Conservation (phyloP, 53 echinoderm and acorn worm species). For the Luidia sarsii region DNA sequence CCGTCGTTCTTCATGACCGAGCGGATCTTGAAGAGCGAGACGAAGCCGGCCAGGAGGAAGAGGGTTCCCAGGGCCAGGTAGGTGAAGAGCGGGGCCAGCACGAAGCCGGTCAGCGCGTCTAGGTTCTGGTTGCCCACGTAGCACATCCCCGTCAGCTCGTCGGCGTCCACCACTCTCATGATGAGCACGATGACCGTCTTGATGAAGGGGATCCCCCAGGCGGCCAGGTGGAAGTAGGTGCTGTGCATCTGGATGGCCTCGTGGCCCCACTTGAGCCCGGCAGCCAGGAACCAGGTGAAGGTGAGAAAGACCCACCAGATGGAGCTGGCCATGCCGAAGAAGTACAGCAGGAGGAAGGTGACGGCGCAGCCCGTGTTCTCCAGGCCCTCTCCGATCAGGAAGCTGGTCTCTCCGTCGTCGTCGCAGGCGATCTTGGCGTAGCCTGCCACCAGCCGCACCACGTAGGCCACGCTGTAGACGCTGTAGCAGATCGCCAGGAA, state of each 20-base stretch:
- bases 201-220: conserved; percentile 97
- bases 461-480: conserved; percentile 88
- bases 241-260: conserved; percentile 98
- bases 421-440: conserved; percentile 83
- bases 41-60: conserved; percentile 91
- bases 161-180: conserved; percentile 99
- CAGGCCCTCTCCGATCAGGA: conserved; percentile 85
- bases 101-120: conserved; percentile 91
- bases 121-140: conserved; percentile 94
- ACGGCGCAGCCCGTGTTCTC: conserved; percentile 98
- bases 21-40: conserved; percentile 95
- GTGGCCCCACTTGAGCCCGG: conserved; percentile 98
- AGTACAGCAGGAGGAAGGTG: conserved; percentile 87
- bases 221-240: conserved; percentile 93
- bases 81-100: conserved; percentile 91
- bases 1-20: conserved; percentile 99
- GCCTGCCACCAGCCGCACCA: conserved; percentile 87
- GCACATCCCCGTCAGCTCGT: conserved; percentile 98
- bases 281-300: conserved; percentile 99
- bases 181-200: conserved; percentile 94
- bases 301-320: conserved; percentile 98
- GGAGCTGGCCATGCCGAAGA: conserved; percentile 99
- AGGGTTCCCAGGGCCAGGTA: conserved; percentile 89
- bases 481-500: conserved; percentile 94
- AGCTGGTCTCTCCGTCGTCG: conserved; percentile 67